phyloP scores from a whole-genome alignment of 2,113 vertebrate genomes.

The Pangasianodon hypophthalmus region DNA sequence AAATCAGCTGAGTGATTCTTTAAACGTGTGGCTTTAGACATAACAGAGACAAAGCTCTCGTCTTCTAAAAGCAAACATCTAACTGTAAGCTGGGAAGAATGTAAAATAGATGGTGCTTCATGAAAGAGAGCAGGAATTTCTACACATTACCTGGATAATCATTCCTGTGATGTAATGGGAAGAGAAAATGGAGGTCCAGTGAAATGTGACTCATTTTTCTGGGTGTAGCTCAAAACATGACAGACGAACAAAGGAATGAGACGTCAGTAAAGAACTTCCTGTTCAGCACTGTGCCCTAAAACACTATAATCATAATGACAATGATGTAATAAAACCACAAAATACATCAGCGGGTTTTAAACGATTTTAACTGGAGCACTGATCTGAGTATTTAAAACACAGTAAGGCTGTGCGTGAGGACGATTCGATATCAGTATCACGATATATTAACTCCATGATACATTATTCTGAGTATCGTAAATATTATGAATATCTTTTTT shows the following conservation, averaged over 20 bases:
- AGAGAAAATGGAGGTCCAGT: background rate
- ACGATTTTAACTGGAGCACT: background rate
- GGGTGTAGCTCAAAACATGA: background rate
- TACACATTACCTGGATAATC: background rate
- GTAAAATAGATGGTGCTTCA: background rate
- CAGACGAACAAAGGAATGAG: background rate
- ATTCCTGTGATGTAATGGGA: background rate
- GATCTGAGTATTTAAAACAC: background rate
- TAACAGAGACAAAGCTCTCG: background rate
- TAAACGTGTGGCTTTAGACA: background rate
- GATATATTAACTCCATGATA: background rate
- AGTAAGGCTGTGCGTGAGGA: background rate
- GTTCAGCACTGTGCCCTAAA: background rate
- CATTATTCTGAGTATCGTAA: background rate
- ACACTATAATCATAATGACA: background rate
- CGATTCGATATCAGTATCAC: background rate
- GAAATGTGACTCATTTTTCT: background rate
- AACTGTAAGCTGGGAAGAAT: background rate
- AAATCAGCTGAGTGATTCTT: background rate
- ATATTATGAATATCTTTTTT: too few species aligned
- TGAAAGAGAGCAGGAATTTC: background rate
- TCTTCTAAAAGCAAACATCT: background rate
- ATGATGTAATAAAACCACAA: background rate
- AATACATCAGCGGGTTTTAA: background rate
- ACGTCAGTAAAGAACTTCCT: background rate